Conservation (phyloP, 2,797 vertebrate species). For the Mycteria americana region DNA sequence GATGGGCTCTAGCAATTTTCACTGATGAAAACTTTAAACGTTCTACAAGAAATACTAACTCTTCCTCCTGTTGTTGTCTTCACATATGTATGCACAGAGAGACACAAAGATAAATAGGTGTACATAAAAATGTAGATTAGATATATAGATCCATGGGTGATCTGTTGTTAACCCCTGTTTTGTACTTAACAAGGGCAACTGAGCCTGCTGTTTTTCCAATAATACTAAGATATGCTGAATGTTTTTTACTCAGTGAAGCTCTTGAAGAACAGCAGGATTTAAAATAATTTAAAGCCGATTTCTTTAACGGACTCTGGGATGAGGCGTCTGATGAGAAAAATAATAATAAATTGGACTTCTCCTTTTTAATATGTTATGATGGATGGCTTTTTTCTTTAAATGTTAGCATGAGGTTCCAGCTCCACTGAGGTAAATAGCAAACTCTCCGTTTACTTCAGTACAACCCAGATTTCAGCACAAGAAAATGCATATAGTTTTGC, state of each 20-base stretch:
- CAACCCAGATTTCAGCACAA: neutral
- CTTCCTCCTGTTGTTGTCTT: neutral
- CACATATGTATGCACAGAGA: neutral
- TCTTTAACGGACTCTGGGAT: neutral
- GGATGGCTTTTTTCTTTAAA: neutral
- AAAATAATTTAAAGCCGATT: neutral
- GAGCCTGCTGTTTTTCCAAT: neutral
- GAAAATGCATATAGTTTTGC: neutral
- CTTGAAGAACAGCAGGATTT: neutral
- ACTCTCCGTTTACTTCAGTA: neutral
- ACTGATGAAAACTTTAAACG: neutral
- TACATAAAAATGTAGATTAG: constrained; percentile 37
- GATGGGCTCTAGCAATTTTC: neutral
- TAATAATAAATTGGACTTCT: neutral
- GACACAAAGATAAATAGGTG: constrained; percentile 23
- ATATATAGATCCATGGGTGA: neutral
- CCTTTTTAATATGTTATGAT: neutral
- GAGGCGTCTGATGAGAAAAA: neutral
- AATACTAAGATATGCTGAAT: neutral
- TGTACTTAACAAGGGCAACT: neutral
- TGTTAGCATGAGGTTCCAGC: neutral
- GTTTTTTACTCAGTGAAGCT: neutral
- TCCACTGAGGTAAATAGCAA: neutral
- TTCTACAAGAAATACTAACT: neutral
- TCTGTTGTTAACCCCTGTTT: neutral